Evolutionary conservation across 2,888 invertebrate genomes (phyloP).

Genomic region (Anoplius nigerrimus): DNA sequence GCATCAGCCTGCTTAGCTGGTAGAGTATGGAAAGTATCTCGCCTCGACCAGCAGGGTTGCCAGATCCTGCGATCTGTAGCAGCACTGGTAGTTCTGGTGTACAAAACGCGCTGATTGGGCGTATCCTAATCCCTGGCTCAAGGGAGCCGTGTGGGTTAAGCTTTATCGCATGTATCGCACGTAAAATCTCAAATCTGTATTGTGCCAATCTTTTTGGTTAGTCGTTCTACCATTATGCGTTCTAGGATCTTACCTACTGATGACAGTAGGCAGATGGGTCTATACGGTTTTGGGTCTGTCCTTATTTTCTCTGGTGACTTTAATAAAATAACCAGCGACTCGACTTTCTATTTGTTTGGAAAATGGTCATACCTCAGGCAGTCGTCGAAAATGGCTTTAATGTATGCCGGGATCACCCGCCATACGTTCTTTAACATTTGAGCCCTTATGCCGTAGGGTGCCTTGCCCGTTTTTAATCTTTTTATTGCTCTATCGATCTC

Average conservation of each 20-base stretch:
- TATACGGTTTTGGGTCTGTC: slow-evolving; percentile 29
- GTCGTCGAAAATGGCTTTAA: slow-evolving; percentile 16
- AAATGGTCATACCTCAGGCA: slow-evolving; percentile 12
- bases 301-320: slow-evolving; percentile 1
- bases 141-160: no score
- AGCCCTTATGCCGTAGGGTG: slow-evolving; percentile 9
- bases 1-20: no score
- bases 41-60: no score
- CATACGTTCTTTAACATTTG: slow-evolving; percentile 10
- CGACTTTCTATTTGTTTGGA: neutral
- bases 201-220: no score
- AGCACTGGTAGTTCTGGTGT: no score
- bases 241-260: slow-evolving; percentile 26
- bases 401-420: neutral
- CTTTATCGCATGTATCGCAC: no score
- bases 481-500: neutral
- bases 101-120: no score
- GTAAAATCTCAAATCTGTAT: no score
- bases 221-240: slow-evolving; percentile 5
- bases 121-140: no score
- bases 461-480: neutral
- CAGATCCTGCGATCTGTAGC: no score
- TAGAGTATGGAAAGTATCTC: no score
- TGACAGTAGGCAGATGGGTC: slow-evolving; percentile 31
- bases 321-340: neutral